Evolutionary conservation across 2,113 vertebrate genomes (phyloP), one percentile per base, ranked within the genome.

Genomic region (Gambusia affinis): DNA sequence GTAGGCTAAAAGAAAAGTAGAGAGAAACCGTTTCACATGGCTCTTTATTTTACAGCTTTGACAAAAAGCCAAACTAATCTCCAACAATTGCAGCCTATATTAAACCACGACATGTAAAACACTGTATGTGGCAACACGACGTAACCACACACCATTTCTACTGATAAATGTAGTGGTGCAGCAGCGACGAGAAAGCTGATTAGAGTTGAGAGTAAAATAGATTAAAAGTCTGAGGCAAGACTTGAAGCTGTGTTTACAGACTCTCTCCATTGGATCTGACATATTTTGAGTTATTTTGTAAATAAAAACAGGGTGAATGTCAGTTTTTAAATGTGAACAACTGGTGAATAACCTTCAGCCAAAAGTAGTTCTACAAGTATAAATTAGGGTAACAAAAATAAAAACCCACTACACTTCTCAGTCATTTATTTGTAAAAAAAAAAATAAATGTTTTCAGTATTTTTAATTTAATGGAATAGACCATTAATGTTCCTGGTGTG

Each of bases 1-100:
- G 98, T 99, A 92, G 73, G 75, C 24, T 60, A 31, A 27, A 83
- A 22, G 1, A 22, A 19, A n/a, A 11, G 8, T 0, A 42, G 39
- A 42, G 51, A 57, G 0, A n/a, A 57, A n/a, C 7, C 1, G 19
- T n/a, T n/a, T 57, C 24, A n/a, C 51, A 57, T n/a, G 24, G 24
- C 7, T n/a, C 51, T 57, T 54, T n/a, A 2, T 24, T 10, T 57
- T 24, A n/a, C 22, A 8, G 17, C 22, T 57, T n/a, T 10, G 10
- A 57, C 24, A n/a, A 8, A 10, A 57, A n/a, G 22, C 17, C 51
- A 54, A 54, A 24, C 12, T 19, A 19, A 22, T 22, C 22, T 35
- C 33, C 33, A 35, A 5, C 22, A 8, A 24, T 24, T 54, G 47
- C 19, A 22, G 47, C 22, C 22, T 24, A 54, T 8, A 24, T 24